Evolutionary conservation across 2,113 vertebrate species (phyloP).

Genomic region (Actinemys pallida): DNA sequence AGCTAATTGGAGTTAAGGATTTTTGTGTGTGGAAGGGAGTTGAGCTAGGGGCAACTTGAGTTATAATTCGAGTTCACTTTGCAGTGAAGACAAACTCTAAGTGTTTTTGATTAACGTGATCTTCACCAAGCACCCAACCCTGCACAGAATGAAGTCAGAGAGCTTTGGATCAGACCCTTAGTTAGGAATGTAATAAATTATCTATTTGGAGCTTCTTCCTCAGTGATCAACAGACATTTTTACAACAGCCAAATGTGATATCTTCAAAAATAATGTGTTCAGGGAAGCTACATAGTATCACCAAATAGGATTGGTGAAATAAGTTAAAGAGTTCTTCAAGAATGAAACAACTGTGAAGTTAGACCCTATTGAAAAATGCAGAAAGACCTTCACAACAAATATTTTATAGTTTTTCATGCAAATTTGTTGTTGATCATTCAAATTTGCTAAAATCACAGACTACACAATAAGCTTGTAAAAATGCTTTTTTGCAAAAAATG

Average conservation of each 20-base stretch:
- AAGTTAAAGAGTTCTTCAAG: background rate
- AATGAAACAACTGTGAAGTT: constrained; percentile 6
- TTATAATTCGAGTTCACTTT: background rate
- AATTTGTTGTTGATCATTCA: background rate
- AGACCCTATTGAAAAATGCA: background rate
- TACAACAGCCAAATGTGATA: background rate
- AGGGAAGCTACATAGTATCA: background rate
- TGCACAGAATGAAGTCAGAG: background rate
- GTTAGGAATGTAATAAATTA: background rate
- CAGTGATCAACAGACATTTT: background rate
- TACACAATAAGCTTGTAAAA: background rate
- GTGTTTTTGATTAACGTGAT: background rate
- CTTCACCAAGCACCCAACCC: background rate
- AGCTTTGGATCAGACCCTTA: background rate
- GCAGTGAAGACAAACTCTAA: background rate
- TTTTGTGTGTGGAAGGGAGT: background rate
- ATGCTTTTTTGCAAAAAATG: background rate
- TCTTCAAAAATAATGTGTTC: background rate
- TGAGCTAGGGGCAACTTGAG: background rate
- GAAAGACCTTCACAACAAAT: background rate
- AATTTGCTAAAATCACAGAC: background rate
- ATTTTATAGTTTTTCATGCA: background rate
- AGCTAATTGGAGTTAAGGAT: background rate
- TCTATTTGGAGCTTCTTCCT: background rate
- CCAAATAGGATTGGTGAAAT: background rate